Conservation (phyloP, 2,888 invertebrate genomes). For the Nineta flava region DNA sequence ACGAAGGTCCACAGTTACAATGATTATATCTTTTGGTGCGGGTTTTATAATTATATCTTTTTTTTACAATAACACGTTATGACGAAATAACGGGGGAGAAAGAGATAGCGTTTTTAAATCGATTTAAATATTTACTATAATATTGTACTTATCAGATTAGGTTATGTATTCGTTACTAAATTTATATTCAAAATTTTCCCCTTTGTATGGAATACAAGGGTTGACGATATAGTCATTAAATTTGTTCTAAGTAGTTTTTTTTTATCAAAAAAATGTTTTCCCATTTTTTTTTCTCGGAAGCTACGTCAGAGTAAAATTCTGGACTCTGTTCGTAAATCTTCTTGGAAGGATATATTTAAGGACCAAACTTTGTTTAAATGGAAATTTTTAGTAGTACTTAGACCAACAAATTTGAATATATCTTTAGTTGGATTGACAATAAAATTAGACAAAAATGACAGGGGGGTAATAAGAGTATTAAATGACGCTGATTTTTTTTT, state of each 20-base stretch:
- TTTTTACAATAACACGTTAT: not conserved
- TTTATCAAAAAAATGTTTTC: too few relatives aligned
- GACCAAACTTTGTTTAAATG: too few relatives aligned
- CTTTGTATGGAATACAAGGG: not conserved
- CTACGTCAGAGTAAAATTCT: too few relatives aligned
- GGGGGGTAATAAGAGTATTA: too few relatives aligned
- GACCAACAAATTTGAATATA: not conserved
- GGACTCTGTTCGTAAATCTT: too few relatives aligned
- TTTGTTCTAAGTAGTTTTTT: too few relatives aligned
- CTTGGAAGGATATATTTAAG: too few relatives aligned
- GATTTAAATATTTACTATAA: not conserved
- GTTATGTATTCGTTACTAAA: not conserved
- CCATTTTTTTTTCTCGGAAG: too few relatives aligned
- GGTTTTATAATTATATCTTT: not conserved
- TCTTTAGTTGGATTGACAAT: not conserved
- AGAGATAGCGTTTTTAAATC: not conserved
- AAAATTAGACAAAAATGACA: too few relatives aligned
- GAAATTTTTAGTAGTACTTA: too few relatives aligned
- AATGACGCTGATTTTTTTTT: not conserved
- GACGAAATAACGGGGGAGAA: not conserved
- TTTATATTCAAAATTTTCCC: not conserved
- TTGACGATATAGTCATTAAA: too few relatives aligned
- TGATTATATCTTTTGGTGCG: conserved; percentile 3
- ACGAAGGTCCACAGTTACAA: conserved; percentile 4
- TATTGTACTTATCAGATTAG: conserved; percentile 4